phyloP scores from a whole-genome alignment of 2,797 vertebrate species.

The Uromys caudimaculatus region DNA sequence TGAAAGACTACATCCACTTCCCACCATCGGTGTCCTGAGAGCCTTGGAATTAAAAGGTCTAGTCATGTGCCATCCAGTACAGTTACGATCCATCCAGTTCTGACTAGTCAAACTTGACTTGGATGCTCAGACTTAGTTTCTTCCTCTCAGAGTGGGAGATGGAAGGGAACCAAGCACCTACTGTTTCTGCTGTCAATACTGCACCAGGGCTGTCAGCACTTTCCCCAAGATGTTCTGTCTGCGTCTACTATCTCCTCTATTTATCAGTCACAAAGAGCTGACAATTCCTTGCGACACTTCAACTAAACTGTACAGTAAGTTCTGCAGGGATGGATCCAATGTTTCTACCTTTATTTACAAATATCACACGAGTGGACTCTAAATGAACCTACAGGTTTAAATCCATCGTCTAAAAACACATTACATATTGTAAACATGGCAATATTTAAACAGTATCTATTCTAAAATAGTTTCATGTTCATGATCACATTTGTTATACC shows the following conservation, averaged over 20 bases:
- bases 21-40: constrained; percentile 33
- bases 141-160: constrained; percentile 71
- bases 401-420: constrained; percentile 86
- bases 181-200: constrained; percentile 24
- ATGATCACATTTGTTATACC: constrained; percentile 88
- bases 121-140: constrained; percentile 80
- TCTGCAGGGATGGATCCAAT: constrained; percentile 83
- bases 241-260: constrained; percentile 71
- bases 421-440: constrained; percentile 89
- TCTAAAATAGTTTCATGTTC: constrained; percentile 88
- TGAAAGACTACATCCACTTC: constrained; percentile 52
- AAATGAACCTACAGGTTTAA: constrained; percentile 84
- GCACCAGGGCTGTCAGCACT: constrained; percentile 66
- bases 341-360: constrained; percentile 87
- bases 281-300: constrained; percentile 77
- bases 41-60: constrained; percentile 70
- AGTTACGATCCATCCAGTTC: constrained; percentile 70
- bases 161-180: constrained; percentile 60
- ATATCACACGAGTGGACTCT: constrained; percentile 82
- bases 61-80: constrained; percentile 69
- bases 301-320: constrained; percentile 81
- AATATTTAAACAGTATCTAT: constrained; percentile 89
- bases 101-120: constrained; percentile 74
- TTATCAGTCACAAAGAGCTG: constrained; percentile 60
- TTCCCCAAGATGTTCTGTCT: constrained; percentile 54